A percentile compares a stretch with the other conserved stretches of the same genome.
phyloP scores from a whole-genome alignment of 2,113 vertebrate genomes.

The Paramisgurnus dabryanus region DNA sequence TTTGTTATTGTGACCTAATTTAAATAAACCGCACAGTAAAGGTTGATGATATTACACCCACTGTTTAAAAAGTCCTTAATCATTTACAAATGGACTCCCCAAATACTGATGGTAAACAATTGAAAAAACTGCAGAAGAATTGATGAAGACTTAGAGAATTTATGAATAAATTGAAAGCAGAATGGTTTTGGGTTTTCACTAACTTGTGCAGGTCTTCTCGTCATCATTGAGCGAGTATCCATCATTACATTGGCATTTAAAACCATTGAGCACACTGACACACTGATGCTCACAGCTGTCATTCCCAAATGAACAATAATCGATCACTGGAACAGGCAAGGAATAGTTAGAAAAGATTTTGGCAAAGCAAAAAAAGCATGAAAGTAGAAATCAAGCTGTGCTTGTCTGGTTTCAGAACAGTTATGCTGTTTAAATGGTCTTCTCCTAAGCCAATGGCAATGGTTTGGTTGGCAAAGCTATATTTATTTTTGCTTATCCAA shows the following conservation, averaged over 20 bases:
- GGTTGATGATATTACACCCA: too few species aligned
- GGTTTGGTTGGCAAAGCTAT: too few species aligned
- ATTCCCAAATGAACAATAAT: conserved; percentile 76
- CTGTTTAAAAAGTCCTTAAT: background rate
- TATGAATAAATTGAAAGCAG: background rate
- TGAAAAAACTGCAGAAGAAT: background rate
- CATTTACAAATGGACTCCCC: background rate
- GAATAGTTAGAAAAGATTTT: too few species aligned
- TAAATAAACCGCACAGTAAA: too few species aligned
- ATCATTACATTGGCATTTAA: conserved; percentile 75
- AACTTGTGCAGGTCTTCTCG: conserved; percentile 82
- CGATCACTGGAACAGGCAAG: too few species aligned
- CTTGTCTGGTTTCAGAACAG: too few species aligned
- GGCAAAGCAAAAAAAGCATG: too few species aligned
- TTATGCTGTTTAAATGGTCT: too few species aligned
- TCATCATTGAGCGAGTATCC: conserved; percentile 83
- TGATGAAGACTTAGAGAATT: background rate
- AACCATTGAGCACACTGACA: conserved; percentile 74
- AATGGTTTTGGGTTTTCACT: conserved; percentile 52
- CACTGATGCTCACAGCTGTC: conserved; percentile 86
- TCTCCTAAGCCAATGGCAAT: too few species aligned
- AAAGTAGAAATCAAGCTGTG: too few species aligned
- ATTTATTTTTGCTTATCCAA: too few species aligned
- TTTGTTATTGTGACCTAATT: too few species aligned
- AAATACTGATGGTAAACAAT: background rate